Base-by-base conservation (phyloP, 1,140 invertebrate genomes). In the Metaphire vulgaris region DNA sequence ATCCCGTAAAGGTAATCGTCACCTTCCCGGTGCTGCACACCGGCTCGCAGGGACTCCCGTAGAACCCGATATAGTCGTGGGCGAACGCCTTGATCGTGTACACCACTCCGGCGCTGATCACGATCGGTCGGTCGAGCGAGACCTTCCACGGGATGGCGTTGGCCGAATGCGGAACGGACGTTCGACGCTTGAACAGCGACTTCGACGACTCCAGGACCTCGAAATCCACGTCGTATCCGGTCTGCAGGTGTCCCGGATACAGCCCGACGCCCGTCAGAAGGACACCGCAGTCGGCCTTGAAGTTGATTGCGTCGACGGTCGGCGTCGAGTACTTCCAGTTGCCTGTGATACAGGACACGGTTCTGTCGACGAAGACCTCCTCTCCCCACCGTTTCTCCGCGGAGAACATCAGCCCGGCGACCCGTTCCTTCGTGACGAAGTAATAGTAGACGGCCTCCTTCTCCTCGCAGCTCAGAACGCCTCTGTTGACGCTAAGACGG, bases 391-490 rank as follows among this genome's bases (percentile, higher is more conserved):
- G 6, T 56, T 21, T 6, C 21, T 56, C 41, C 6, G 21, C 21
- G 41, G 41, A 21, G 21, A 56, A 56, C 41, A 56, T 56, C 41
- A 56, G 41, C 21, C 21, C 6, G 21, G 41, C 6, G 41, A 6
- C 41, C 21, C 21, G 6, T 21, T 56, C 21, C 41, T 56, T 56
- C 21, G 41, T 56, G 6, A 21, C 41, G 6, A 56, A 21, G 21
- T 12, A 56, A 21, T 56, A 56, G 21, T 56, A 74, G 56, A 74
- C 64, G 32, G 33, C 32, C 12, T 33, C 30, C 31, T 74, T 74
- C 33, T 74, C 72, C 14, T 66, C 56, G 14, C 1, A 28, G n/a
- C 33, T 64, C 26, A 74, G 72, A n/a, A 74, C 26, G 1, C 64
- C 31, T 28, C 26, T 56, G 6, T 26, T 26, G 32, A 29, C 72